These are phyloP conservation scores for Micrasema minimum DNA, from an alignment of 1,140 invertebrate species.

Conservation along the genomic window DNA sequence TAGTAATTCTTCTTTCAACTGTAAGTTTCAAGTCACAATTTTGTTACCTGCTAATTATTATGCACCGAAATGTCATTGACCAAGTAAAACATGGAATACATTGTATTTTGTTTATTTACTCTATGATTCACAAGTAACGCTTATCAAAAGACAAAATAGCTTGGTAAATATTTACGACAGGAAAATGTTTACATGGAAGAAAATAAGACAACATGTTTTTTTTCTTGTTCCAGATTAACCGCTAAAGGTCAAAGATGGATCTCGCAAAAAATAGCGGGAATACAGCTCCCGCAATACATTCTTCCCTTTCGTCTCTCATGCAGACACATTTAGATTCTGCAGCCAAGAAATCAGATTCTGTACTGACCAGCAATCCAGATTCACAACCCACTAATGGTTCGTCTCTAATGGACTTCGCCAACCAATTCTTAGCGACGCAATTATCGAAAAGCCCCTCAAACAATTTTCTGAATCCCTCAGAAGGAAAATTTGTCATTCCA, in stretches of 20 bases:
- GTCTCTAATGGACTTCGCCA: conserved; percentile 1
- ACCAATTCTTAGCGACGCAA: conserved; percentile 4
- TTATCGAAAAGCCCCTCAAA: conserved; percentile 24
- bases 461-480: not conserved
- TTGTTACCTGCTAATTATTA: too few species aligned
- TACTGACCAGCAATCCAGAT: not conserved
- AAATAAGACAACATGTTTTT: too few species aligned
- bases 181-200: not conserved
- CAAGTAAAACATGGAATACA: too few species aligned
- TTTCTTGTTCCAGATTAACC: not conserved
- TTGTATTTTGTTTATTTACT: too few species aligned
- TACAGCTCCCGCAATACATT: conserved; percentile 1
- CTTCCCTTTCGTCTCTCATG: conserved; percentile 14
- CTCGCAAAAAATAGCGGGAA: not conserved
- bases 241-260: not conserved
- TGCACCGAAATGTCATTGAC: too few species aligned
- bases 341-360: conserved; percentile 3
- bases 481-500: conserved; percentile 19
- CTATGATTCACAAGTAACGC: not conserved
- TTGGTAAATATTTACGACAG: not conserved
- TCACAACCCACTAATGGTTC: not conserved
- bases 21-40: too few species aligned
- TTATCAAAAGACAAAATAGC: not conserved
- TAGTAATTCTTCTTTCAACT: too few species aligned
- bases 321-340: conserved; percentile 22